Evolutionary conservation across 2,888 invertebrate species (phyloP).

Genomic region (Dasysyrphus tricinctus): DNA sequence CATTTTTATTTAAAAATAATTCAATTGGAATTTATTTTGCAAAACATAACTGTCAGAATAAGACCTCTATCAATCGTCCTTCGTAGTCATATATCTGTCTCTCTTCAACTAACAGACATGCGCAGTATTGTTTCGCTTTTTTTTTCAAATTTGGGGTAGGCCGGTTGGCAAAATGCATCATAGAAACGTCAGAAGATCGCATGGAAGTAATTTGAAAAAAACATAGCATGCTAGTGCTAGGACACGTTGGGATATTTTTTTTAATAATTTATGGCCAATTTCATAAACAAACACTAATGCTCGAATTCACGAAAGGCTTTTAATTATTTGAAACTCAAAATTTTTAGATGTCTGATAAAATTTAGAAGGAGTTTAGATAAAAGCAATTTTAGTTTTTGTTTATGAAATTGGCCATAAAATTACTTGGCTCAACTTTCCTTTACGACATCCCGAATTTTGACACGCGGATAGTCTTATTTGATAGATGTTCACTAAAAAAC

Average conservation of each 20-base stretch:
- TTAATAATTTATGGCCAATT: too few species aligned
- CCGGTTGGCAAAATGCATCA: slow-evolving; percentile 5
- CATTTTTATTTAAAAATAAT: background rate
- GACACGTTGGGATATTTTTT: background rate
- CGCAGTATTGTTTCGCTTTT: background rate
- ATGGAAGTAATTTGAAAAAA: background rate
- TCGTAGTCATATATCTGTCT: background rate
- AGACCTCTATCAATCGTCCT: background rate
- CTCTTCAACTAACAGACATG: background rate
- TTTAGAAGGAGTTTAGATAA: too few species aligned
- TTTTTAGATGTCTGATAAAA: too few species aligned
- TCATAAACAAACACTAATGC: too few species aligned
- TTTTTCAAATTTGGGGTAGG: background rate
- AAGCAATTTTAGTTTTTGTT: too few species aligned
- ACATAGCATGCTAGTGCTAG: background rate
- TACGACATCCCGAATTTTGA: too few species aligned
- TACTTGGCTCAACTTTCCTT: too few species aligned
- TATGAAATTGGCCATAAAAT: too few species aligned
- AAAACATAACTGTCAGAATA: slow-evolving; percentile 24
- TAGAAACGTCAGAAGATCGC: slow-evolving; percentile 18
- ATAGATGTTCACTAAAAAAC: too few species aligned
- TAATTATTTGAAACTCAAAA: too few species aligned
- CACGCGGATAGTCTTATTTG: too few species aligned
- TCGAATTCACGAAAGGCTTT: too few species aligned
- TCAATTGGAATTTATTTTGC: slow-evolving; percentile 31